Conservation (phyloP, 2,797 vertebrate species). For the Acipenser oxyrinchus region DNA sequence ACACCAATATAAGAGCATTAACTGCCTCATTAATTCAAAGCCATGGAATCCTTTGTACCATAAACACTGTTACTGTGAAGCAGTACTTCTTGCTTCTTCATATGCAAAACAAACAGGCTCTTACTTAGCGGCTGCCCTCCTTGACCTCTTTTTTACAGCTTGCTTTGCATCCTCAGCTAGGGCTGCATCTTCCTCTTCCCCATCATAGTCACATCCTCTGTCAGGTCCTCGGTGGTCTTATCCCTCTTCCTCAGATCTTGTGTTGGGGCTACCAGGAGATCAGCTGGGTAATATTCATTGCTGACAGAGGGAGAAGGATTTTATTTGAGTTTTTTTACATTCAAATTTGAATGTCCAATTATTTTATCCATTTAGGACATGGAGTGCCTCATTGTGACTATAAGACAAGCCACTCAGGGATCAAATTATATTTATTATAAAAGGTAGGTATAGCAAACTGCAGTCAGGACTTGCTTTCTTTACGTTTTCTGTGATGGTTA, state of each 20-base stretch:
- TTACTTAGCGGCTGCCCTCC: constrained; percentile 68
- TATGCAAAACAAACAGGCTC: constrained; percentile 30
- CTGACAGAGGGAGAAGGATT: constrained; percentile 41
- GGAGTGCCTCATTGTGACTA: too few relatives aligned
- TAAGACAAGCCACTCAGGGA: too few relatives aligned
- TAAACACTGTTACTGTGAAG: constrained; percentile 15
- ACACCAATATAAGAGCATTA: neutral
- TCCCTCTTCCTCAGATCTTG: constrained; percentile 73
- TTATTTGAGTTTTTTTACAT: neutral
- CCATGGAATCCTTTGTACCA: constrained; percentile 20
- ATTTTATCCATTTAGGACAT: neutral
- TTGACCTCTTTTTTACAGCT: constrained; percentile 50
- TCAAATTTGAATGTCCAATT: neutral
- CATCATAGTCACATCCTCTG: constrained; percentile 41
- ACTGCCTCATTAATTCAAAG: neutral
- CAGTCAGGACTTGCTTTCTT: too few relatives aligned
- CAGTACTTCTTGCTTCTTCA: constrained; percentile 1
- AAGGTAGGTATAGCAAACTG: too few relatives aligned
- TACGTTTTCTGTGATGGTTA: too few relatives aligned
- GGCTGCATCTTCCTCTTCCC: constrained; percentile 44
- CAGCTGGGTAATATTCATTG: constrained; percentile 85
- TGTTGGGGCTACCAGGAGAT: constrained; percentile 80
- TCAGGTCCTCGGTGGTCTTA: neutral
- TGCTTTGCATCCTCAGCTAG: constrained; percentile 29
- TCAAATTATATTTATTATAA: too few relatives aligned